Percentiles rank a stretch among this genome's conserved stretches.
phyloP scores from a whole-genome alignment of 2,113 vertebrate species.

The Delphinus delphis region DNA sequence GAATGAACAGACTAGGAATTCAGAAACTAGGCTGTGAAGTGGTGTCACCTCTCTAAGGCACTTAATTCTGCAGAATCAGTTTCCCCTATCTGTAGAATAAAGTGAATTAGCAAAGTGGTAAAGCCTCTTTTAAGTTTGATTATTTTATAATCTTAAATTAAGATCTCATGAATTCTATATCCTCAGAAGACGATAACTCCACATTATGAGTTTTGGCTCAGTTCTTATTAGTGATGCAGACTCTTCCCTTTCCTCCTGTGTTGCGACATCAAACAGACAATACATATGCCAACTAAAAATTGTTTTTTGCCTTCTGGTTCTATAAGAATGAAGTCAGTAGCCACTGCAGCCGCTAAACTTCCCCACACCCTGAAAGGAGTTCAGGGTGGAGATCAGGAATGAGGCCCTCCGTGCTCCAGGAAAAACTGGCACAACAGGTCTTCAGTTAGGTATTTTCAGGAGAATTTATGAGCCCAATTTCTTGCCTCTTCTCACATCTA shows the following conservation, averaged over 20 bases:
- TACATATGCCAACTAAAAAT: neutral
- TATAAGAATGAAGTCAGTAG: neutral
- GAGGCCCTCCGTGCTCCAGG: neutral
- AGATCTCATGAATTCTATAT: conserved; percentile 5
- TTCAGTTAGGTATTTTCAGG: neutral
- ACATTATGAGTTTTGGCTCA: neutral
- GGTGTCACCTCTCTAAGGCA: neutral
- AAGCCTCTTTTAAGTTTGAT: neutral
- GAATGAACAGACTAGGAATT: neutral
- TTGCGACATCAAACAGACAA: neutral
- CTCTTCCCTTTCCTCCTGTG: neutral
- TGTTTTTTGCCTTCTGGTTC: neutral
- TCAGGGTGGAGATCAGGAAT: neutral
- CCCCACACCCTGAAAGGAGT: neutral
- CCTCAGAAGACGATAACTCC: neutral
- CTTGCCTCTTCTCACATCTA: neutral
- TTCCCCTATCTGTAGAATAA: neutral
- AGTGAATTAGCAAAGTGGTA: neutral
- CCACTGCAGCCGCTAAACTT: neutral
- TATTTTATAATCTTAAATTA: neutral
- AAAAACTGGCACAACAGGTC: neutral
- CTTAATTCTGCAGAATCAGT: neutral
- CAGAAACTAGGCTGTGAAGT: neutral
- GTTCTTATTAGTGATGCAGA: neutral
- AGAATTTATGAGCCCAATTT: neutral